Evolutionary conservation across 2,113 vertebrate genomes (phyloP), one percentile per base, ranked within the genome.

Genomic region (Colinus virginianus): DNA sequence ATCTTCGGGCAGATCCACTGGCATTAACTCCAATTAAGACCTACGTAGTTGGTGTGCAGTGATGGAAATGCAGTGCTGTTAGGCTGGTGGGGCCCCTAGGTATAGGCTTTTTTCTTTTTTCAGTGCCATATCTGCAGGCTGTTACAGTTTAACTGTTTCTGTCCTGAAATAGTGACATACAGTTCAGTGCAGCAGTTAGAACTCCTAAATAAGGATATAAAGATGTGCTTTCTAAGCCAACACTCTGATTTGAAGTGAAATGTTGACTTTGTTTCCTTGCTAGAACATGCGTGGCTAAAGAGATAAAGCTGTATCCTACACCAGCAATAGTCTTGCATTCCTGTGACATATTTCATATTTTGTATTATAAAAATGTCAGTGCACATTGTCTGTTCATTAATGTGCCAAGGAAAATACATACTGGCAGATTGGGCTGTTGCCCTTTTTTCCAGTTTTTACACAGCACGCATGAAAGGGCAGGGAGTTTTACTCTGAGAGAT

Each of bases 331-430:
- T 36, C 30, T 78, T 30, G 4, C 5, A 11, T 76, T 76, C 40
- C 38, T 70, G 36, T 75, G 67, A 36, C 0, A 0, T 25, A 8
- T 58, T 71, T 48, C 0, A 0, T 78, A 28, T 43, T 84, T 51
- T 58, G 58, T 68, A 21, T 51, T 66, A 12, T 28, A 76, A n/a
- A 71, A n/a, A 34, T 51, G 13, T 86, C 51, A 62, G 62, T 32
- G 20, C 36, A 20, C 9, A 3, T 43, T 76, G 63, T 46, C 56
- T 56, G 58, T 48, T 58, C 55, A 58, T 58, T 71, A 45, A 16
- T 1, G 0, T 67, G 85, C 85, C 1, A 15, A 53, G 78, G 42
- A 77, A 71, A 71, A 48, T 19, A 32, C 5, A 0, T 69, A 38
- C 49, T 55, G 49, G n/a, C 30, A 49, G 40, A 40, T 74, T 46